phyloP scores from a whole-genome alignment of 1,140 invertebrate genomes.

The Gonioctena quinquepunctata region DNA sequence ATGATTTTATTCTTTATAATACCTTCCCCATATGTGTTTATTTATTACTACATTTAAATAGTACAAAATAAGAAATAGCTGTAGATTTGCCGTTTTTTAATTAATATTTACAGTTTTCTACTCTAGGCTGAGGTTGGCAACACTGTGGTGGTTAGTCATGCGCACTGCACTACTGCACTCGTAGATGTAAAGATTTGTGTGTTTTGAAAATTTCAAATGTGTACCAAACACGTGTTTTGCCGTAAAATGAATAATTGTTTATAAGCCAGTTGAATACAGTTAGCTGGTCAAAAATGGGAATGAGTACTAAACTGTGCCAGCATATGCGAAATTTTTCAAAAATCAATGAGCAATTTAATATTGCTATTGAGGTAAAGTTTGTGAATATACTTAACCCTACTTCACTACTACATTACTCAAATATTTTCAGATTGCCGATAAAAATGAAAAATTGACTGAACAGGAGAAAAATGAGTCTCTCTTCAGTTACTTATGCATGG shows the following conservation, averaged over 20 bases:
- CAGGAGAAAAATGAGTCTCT: slow-evolving; percentile 18
- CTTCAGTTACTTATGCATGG: slow-evolving; percentile 34
- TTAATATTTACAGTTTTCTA: too few relatives aligned
- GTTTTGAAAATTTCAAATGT: too few relatives aligned
- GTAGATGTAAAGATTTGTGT: too few relatives aligned
- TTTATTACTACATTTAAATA: too few relatives aligned
- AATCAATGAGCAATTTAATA: slow-evolving; percentile 39
- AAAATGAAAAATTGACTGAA: background rate
- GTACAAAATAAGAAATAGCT: too few relatives aligned
- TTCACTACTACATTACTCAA: background rate
- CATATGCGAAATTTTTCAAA: slow-evolving; percentile 33
- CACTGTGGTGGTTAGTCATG: too few relatives aligned
- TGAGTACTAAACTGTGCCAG: background rate
- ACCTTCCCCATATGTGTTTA: too few relatives aligned
- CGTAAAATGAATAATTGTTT: background rate
- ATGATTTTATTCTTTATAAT: too few relatives aligned
- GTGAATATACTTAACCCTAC: background rate
- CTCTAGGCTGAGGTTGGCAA: too few relatives aligned
- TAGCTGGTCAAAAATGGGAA: background rate
- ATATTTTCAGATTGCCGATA: slow-evolving; percentile 16
- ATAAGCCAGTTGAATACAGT: background rate
- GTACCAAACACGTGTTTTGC: background rate
- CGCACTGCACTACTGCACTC: too few relatives aligned
- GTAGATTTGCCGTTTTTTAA: too few relatives aligned
- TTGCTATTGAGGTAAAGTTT: slow-evolving; percentile 32